These are phyloP conservation scores for Caenorhabditis imperialis DNA, from an alignment of 2,888 invertebrate genomes.

Conservation along the genomic window DNA sequence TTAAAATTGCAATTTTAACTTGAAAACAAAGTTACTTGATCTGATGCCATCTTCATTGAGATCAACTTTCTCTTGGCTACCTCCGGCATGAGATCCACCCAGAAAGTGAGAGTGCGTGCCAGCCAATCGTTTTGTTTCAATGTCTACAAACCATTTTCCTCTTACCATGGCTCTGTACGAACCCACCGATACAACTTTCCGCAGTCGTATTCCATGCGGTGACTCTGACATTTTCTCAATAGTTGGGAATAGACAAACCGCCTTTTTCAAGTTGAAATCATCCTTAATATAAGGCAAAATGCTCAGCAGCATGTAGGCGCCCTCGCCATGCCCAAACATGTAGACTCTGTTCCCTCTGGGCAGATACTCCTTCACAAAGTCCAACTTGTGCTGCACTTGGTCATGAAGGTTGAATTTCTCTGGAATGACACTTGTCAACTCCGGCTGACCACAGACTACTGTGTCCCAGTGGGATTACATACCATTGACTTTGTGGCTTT, in stretches of 20 bases:
- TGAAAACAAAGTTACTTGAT: conserved; percentile 20
- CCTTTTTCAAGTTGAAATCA: conserved; percentile 65
- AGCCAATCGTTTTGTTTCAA: conserved; percentile 68
- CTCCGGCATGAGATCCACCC: conserved; percentile 64
- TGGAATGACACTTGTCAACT: conserved; percentile 33
- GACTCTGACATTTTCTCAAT: conserved; percentile 71
- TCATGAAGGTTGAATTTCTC: conserved; percentile 69
- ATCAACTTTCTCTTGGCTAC: conserved; percentile 58
- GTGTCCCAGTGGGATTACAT: conserved; percentile 18
- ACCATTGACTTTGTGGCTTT: conserved; percentile 61
- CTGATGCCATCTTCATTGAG: conserved; percentile 47
- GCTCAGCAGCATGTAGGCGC: conserved; percentile 69
- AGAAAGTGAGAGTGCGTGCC: conserved; percentile 60
- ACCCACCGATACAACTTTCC: conserved; percentile 62
- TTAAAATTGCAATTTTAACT: not conserved
- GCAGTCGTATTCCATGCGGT: conserved; percentile 67
- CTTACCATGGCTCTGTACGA: not conserved
- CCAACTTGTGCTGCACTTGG: conserved; percentile 73
- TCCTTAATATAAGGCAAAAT: conserved; percentile 68
- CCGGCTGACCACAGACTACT: conserved; percentile 7
- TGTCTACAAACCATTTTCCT: conserved; percentile 45
- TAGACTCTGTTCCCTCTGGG: conserved; percentile 65
- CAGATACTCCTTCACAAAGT: conserved; percentile 69
- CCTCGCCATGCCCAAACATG: conserved; percentile 74
- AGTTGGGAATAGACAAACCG: conserved; percentile 72